Conservation (phyloP, 1,140 invertebrate species). For the Diorhabda carinulata region DNA sequence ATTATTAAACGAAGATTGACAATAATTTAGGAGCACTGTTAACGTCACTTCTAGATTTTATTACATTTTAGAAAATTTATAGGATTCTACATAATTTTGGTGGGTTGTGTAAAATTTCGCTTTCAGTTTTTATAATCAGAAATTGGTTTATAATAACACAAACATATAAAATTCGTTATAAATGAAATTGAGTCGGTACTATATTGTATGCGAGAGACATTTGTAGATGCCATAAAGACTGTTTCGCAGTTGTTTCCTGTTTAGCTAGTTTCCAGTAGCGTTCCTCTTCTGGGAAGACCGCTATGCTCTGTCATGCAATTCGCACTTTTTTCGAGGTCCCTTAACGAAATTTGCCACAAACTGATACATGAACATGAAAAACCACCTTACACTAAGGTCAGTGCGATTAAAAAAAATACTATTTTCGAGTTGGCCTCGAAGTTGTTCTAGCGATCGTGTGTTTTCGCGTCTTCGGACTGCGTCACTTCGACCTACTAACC, state of each 20-base stretch:
- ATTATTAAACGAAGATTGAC: too few species aligned
- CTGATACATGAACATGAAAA: slow-evolving; percentile 17
- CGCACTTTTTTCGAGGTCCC: slow-evolving; percentile 13
- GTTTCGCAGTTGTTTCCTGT: not conserved
- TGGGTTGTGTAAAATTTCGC: too few species aligned
- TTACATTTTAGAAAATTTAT: too few species aligned
- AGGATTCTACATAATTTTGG: too few species aligned
- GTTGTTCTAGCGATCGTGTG: slow-evolving; percentile 33
- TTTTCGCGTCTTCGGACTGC: slow-evolving; percentile 38
- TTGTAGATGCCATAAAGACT: too few species aligned
- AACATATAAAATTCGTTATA: too few species aligned
- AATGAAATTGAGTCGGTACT: too few species aligned
- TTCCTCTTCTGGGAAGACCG: not conserved
- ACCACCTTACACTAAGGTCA: slow-evolving; percentile 25
- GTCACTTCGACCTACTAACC: slow-evolving; percentile 47
- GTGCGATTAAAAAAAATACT: slow-evolving; percentile 27
- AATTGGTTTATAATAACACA: too few species aligned
- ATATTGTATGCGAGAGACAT: too few species aligned
- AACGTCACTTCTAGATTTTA: too few species aligned
- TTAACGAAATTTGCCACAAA: slow-evolving; percentile 11
- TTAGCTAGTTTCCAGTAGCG: not conserved
- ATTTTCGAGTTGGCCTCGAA: slow-evolving; percentile 37
- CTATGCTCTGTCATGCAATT: not conserved
- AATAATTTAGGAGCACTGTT: too few species aligned
- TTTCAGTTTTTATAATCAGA: too few species aligned